Evolutionary conservation across 2,888 invertebrate species (phyloP).

Genomic region (Caenorhabditis macrosperma): DNA sequence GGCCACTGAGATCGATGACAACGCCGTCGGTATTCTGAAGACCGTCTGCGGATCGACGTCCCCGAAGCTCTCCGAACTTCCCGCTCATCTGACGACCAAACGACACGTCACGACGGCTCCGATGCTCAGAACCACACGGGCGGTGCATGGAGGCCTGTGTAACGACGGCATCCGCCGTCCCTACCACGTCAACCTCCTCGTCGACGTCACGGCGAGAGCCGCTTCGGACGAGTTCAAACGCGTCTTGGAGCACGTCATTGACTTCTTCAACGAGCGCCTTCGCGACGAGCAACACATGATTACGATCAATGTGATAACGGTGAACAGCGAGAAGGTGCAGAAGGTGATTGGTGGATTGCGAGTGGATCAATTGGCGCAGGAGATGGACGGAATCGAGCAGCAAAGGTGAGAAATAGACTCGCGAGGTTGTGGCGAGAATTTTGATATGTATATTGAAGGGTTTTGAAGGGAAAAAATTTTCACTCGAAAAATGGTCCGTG

Average conservation of each 20-base stretch:
- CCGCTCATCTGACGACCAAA: slow-evolving; percentile 59
- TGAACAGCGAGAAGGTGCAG: slow-evolving; percentile 71
- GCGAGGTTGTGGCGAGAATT: background rate
- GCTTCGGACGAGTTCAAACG: slow-evolving; percentile 66
- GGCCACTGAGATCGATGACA: slow-evolving; percentile 61
- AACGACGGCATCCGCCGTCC: slow-evolving; percentile 74
- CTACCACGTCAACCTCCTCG: slow-evolving; percentile 72
- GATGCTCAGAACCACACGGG: slow-evolving; percentile 69
- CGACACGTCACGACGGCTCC: slow-evolving; percentile 64
- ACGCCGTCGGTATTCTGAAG: slow-evolving; percentile 54
- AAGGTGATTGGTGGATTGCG: slow-evolving; percentile 41
- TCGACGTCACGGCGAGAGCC: slow-evolving; percentile 73
- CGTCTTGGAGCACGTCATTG: slow-evolving; percentile 65
- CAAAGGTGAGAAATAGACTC: slow-evolving; percentile 12
- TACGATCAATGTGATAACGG: slow-evolving; percentile 72
- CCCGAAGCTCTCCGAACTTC: slow-evolving; percentile 34
- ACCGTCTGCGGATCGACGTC: slow-evolving; percentile 65
- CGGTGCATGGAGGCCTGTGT: slow-evolving; percentile 71
- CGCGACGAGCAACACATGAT: slow-evolving; percentile 62
- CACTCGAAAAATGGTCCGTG: no score
- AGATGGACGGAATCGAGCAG: slow-evolving; percentile 34
- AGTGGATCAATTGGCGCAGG: slow-evolving; percentile 48
- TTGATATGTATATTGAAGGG: background rate
- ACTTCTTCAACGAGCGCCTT: slow-evolving; percentile 70
- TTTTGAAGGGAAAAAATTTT: background rate